Evolutionary conservation across 2,113 vertebrate genomes (phyloP).

Genomic region (Bos javanicus): DNA sequence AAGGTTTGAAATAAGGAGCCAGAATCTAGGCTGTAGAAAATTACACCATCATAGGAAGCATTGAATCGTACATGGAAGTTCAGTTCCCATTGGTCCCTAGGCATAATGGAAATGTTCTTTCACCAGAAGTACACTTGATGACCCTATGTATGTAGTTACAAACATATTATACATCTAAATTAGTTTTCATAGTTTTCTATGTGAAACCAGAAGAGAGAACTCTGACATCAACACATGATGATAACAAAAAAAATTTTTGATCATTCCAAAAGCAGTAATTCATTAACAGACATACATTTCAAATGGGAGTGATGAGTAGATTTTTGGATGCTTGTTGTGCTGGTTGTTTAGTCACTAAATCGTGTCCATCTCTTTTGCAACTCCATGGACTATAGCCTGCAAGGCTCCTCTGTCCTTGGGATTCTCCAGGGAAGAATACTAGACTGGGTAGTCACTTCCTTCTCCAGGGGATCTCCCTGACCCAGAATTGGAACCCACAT

Average conservation of each 20-base stretch:
- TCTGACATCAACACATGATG: background rate
- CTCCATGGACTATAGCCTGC: background rate
- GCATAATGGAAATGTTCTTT: background rate
- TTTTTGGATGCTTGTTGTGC: background rate
- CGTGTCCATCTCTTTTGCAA: background rate
- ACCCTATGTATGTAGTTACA: background rate
- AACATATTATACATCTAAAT: background rate
- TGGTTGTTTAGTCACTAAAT: background rate
- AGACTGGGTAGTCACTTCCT: background rate
- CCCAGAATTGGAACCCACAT: background rate
- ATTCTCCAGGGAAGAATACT: background rate
- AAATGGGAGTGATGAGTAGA: background rate
- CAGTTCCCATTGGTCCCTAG: background rate
- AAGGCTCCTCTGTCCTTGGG: background rate
- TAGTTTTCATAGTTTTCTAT: background rate
- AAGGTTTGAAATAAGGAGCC: background rate
- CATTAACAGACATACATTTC: background rate
- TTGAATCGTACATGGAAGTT: background rate
- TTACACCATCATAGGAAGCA: background rate
- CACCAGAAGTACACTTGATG: background rate
- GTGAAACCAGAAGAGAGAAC: slow-evolving; percentile 3
- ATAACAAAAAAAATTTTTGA: background rate
- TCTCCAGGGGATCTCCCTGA: background rate
- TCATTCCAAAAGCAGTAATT: background rate
- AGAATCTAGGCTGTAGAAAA: background rate